Base-by-base conservation (phyloP, 2,888 invertebrate species). In the Drosophila seclusa region DNA sequence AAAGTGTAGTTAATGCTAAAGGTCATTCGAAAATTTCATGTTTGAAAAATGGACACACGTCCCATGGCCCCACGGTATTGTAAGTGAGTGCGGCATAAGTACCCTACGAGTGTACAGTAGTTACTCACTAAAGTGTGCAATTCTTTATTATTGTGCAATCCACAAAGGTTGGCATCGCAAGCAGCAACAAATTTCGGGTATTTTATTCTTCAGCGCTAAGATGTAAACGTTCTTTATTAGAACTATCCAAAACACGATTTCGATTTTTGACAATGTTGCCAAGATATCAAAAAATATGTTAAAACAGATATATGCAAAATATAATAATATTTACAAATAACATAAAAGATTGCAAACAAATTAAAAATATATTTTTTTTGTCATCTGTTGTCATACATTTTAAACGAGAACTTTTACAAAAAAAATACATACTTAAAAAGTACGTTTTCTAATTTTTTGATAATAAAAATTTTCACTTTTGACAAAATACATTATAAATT, bases 11-110 rank as follows among this genome's bases (percentile, higher is more conserved):
- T 87, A 85, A 85, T 87, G 85, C 63, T 85, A 85, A 85, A 90
- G 85, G 85, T 85, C 90, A 85, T 83, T 85, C 73, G 72, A 90
- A 85, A 85, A 73, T 80, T 89, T 82, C 75, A 77, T 80, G 81
- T 89, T 89, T 73, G 74, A 79, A 70, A 84, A 89, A 89, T 72
- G 74, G 59, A 71, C 83, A 77, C 61, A 64, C 64, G 55, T 52
- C 69, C 38, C 66, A 49, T 29, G 55, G 57, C 21, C 50, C 61
- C 36, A 53, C 50, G 27, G 29, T 38, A 16, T 48, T 59, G 50
- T 54, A 40, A 63, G 48, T 45, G 60, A 70, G 63, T 76, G 57
- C 71, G 32, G 64, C 63, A 63, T 76, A 75, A 79, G 80, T 79
- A 57, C 32, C 31, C 57, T 29, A 16, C 24, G 64, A 36, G 45